Evolutionary conservation across 35 echinoderm and acorn worm species (phyloP).

Genomic region (Heliocidaris tuberculata): DNA sequence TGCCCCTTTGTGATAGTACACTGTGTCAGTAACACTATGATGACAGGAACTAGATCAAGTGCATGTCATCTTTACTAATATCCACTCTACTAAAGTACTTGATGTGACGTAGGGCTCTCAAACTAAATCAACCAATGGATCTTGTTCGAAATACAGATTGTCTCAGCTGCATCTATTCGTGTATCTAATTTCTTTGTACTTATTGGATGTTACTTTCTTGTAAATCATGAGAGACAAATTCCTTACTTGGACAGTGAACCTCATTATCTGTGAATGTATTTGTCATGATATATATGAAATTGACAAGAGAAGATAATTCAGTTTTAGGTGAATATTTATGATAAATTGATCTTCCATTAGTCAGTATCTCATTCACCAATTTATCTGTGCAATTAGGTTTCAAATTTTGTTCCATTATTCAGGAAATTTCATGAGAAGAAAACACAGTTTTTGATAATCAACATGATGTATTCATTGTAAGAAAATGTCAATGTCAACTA

Average conservation of each 20-base stretch:
- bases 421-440: too few relatives aligned
- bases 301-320: neutral
- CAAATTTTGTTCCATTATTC: neutral
- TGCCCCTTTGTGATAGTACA: slow-evolving; percentile 2
- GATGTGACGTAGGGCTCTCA: neutral
- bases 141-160: neutral
- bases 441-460: neutral
- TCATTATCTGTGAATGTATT: neutral
- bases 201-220: neutral
- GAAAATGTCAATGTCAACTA: neutral
- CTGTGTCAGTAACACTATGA: neutral
- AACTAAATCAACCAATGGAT: slow-evolving; percentile 3
- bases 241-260: neutral
- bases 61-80: neutral
- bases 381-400: too few relatives aligned
- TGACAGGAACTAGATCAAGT: neutral
- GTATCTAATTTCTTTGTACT: neutral
- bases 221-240: neutral
- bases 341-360: too few relatives aligned
- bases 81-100: neutral
- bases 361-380: too few relatives aligned
- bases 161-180: neutral
- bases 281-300: neutral
- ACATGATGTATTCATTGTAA: neutral
- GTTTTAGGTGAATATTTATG: neutral